These are phyloP conservation scores for Lycopodina hypogea DNA, from an alignment of 37 sponge, comb jelly and placozoan species.

Conservation along the genomic window DNA sequence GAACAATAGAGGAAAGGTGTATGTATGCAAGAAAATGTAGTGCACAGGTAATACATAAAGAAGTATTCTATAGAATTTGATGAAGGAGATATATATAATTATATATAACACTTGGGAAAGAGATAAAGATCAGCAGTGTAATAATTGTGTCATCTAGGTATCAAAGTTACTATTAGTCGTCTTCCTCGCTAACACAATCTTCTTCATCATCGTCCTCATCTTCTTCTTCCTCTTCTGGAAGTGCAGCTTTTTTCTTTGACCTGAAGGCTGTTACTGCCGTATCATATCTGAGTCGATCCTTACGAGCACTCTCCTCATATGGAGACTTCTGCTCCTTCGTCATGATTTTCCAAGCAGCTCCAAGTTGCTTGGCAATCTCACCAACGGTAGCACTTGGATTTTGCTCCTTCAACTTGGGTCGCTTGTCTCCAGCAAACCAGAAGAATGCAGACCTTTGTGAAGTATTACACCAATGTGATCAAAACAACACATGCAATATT, in stretches of 20 bases:
- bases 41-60: conserved; percentile 1
- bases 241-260: conserved; percentile 13
- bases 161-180: neutral
- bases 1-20: neutral
- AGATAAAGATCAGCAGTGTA: neutral
- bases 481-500: neutral
- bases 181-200: neutral
- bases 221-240: conserved; percentile 21
- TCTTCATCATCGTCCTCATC: conserved; percentile 44
- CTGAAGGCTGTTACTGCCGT: conserved; percentile 52
- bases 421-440: conserved; percentile 55
- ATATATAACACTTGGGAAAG: neutral
- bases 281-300: conserved; percentile 77
- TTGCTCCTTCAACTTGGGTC: conserved; percentile 65
- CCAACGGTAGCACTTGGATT: conserved; percentile 54
- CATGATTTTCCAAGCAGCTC: conserved; percentile 71
- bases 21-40: neutral
- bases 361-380: conserved; percentile 78
- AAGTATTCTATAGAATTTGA: neutral
- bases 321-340: conserved; percentile 56
- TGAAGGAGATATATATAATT: neutral
- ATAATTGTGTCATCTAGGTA: neutral
- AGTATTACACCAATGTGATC: neutral
- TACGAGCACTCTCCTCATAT: conserved; percentile 53
- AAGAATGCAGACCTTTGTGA: conserved; percentile 82